A percentile compares a stretch with the other conserved stretches of the same genome.
These are phyloP conservation scores for Pantherophis guttatus DNA, from an alignment of 2,113 vertebrate genomes.

Conservation along the genomic window DNA sequence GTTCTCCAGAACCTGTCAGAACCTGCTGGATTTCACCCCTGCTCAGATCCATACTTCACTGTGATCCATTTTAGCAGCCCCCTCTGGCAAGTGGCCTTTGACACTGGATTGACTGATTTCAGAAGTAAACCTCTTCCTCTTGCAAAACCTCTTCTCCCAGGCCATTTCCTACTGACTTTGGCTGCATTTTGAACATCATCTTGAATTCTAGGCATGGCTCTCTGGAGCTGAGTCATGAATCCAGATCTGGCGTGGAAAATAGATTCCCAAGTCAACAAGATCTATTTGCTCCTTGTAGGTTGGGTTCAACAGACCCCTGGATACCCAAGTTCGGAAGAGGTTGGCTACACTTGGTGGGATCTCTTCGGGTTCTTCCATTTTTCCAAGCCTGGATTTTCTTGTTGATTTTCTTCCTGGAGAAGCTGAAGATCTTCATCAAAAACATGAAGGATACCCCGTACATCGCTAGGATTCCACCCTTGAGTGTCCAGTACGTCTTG, in stretches of 20 bases:
- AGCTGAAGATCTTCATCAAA: constrained; percentile 78
- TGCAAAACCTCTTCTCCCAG: fast-evolving
- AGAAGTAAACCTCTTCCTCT: neutral
- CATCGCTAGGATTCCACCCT: constrained; percentile 83
- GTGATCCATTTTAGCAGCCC: neutral
- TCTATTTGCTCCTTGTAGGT: neutral
- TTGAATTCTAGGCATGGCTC: neutral
- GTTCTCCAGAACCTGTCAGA: too few species aligned
- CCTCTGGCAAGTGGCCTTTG: neutral
- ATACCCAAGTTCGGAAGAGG: constrained; percentile 17
- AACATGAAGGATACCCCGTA: constrained; percentile 83
- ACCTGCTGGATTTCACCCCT: too few species aligned
- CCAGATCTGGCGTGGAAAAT: neutral
- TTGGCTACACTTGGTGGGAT: constrained; percentile 18
- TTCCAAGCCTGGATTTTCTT: constrained; percentile 50
- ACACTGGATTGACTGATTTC: fast-evolving
- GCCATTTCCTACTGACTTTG: fast-evolving
- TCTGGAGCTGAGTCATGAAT: neutral
- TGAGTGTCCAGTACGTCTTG: constrained; percentile 77
- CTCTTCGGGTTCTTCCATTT: neutral
- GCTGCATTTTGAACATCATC: neutral
- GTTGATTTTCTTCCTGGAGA: constrained; percentile 73
- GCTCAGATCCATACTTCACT: neutral
- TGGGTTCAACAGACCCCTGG: neutral
- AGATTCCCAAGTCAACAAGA: neutral